phyloP scores from a whole-genome alignment of 2,113 vertebrate species.

The Ameiurus melas region DNA sequence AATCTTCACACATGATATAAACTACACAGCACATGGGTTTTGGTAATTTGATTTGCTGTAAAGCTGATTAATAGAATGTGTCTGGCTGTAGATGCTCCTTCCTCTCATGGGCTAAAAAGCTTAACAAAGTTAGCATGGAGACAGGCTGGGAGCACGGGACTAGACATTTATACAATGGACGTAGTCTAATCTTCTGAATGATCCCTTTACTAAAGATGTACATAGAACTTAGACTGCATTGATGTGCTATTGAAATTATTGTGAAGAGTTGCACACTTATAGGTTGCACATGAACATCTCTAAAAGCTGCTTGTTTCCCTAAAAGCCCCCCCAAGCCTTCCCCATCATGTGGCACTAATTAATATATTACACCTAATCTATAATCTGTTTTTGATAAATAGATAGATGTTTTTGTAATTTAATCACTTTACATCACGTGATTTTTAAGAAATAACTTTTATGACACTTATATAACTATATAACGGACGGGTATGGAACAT shows the following conservation, averaged over 20 bases:
- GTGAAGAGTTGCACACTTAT: background rate
- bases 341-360: no score
- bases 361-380: no score
- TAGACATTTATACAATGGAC: background rate
- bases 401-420: no score
- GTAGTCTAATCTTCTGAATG: background rate
- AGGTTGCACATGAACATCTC: background rate
- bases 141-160: background rate
- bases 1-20: background rate
- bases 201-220: background rate
- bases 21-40: background rate
- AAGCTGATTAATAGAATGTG: slow-evolving; percentile 27
- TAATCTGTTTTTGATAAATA: no score
- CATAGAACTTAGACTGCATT: background rate
- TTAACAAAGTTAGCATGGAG: slow-evolving; percentile 20
- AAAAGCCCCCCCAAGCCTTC: no score
- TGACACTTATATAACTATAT: no score
- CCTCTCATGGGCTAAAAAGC: slow-evolving; percentile 35
- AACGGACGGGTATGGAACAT: no score
- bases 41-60: slow-evolving; percentile 21
- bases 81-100: slow-evolving; percentile 15
- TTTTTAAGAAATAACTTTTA: no score
- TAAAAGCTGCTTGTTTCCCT: background rate
- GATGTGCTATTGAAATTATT: background rate
- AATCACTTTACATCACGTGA: no score